phyloP scores from a whole-genome alignment of 2,888 invertebrate species.

The Pasiphila rectangulata region DNA sequence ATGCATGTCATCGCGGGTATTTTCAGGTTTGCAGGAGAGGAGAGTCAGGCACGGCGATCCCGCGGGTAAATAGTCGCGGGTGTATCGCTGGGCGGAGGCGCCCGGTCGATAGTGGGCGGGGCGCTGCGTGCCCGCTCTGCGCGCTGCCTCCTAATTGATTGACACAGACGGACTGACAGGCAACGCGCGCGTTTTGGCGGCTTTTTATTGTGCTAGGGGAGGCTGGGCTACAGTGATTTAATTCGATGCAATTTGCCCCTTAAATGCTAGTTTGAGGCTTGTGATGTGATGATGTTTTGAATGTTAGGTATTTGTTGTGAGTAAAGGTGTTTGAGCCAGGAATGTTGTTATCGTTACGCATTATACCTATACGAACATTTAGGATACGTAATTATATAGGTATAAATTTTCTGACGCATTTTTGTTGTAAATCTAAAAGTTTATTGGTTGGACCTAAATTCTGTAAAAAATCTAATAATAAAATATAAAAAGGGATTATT shows the following conservation, averaged over 20 bases:
- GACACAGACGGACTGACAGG: conserved; percentile 72
- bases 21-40: conserved; percentile 17
- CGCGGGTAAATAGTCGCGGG: neutral
- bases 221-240: conserved; percentile 49
- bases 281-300: conserved; percentile 12
- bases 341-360: too few relatives aligned
- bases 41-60: conserved; percentile 14
- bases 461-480: too few relatives aligned
- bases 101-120: conserved; percentile 68
- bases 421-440: too few relatives aligned
- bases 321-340: too few relatives aligned
- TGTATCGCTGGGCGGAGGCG: conserved; percentile 51
- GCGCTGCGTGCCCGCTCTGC: conserved; percentile 66
- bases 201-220: conserved; percentile 63
- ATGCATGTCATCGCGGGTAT: too few relatives aligned
- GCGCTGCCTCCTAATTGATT: conserved; percentile 63
- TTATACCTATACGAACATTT: too few relatives aligned
- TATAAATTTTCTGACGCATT: too few relatives aligned
- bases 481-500: too few relatives aligned
- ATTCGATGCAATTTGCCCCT: conserved; percentile 31
- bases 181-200: conserved; percentile 57
- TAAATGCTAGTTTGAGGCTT: conserved; percentile 14
- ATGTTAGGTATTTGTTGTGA: neutral
- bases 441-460: too few relatives aligned
- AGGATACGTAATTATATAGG: too few relatives aligned